phyloP scores from a whole-genome alignment of 2,888 invertebrate genomes.

The Gisinianus flammeolus region DNA sequence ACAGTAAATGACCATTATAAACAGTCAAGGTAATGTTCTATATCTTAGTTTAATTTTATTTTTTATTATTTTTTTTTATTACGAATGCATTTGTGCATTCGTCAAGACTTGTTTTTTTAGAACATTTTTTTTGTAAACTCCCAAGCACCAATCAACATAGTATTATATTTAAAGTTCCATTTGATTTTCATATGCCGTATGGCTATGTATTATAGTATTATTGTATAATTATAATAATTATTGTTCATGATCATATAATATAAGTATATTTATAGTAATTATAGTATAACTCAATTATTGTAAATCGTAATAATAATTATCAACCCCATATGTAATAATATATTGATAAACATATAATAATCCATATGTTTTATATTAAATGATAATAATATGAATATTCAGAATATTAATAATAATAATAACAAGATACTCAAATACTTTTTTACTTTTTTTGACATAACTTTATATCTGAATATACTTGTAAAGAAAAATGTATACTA shows the following conservation, averaged over 20 bases:
- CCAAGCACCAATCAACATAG: constrained; percentile 36
- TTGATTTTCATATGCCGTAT: not conserved
- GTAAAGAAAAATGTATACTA: not conserved
- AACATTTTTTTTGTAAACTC: constrained; percentile 38
- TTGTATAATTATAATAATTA: constrained; percentile 9
- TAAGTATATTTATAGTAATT: not conserved
- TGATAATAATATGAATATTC: constrained; percentile 3
- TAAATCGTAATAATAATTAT: not conserved
- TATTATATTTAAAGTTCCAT: not conserved
- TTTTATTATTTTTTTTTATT: not conserved
- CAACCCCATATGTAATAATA: not conserved
- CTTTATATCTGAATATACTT: constrained; percentile 14
- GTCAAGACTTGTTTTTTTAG: not conserved
- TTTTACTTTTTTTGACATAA: not conserved
- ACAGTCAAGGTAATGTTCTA: constrained; percentile 3
- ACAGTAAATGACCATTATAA: too few relatives aligned
- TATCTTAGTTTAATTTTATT: too few relatives aligned
- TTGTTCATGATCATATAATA: not conserved
- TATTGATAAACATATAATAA: constrained; percentile 13
- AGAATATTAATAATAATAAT: constrained; percentile 1
- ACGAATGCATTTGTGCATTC: constrained; percentile 12
- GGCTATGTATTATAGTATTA: not conserved
- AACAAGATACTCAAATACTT: constrained; percentile 10
- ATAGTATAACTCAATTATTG: not conserved
- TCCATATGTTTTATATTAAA: not conserved